Percentiles rank a stretch among this genome's conserved stretches.
Evolutionary conservation across 2,888 invertebrate species (phyloP).

Genomic region (Tillus elongatus): DNA sequence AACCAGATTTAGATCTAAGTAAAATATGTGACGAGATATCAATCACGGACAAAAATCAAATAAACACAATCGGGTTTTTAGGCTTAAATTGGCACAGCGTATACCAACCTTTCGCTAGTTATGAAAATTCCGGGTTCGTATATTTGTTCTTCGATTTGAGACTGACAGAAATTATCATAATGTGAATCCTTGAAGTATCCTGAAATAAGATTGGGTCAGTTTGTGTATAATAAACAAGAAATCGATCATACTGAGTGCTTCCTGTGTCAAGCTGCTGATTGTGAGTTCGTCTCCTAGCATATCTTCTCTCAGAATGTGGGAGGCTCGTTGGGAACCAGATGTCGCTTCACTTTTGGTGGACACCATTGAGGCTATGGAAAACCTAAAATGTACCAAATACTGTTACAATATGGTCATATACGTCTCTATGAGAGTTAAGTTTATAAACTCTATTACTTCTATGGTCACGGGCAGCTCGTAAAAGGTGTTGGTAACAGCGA

Average conservation of each 20-base stretch:
- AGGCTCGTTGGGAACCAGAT: conserved; percentile 16
- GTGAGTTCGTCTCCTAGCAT: conserved; percentile 20
- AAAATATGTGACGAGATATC: too few relatives aligned
- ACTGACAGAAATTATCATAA: conserved; percentile 32
- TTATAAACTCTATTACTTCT: too few relatives aligned
- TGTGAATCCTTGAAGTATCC: conserved; percentile 34
- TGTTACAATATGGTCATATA: too few relatives aligned
- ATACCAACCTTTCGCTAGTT: conserved; percentile 32
- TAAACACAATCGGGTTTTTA: too few relatives aligned
- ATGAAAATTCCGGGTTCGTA: conserved; percentile 34
- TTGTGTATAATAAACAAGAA: neutral
- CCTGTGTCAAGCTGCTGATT: conserved; percentile 26
- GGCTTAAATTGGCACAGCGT: too few relatives aligned
- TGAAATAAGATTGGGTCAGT: conserved; percentile 19
- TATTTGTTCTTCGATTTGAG: conserved; percentile 33
- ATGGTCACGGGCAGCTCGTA: too few relatives aligned
- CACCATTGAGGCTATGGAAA: conserved; percentile 25
- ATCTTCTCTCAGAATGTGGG: conserved; percentile 15
- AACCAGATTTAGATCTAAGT: too few relatives aligned
- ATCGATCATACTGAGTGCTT: conserved; percentile 25
- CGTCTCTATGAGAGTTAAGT: too few relatives aligned
- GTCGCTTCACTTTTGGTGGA: conserved; percentile 20
- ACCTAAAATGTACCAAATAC: conserved; percentile 16
- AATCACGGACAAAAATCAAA: too few relatives aligned
- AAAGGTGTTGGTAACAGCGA: too few relatives aligned